Conservation (phyloP, 2,888 invertebrate genomes). For the Notocelia uddmanniana region DNA sequence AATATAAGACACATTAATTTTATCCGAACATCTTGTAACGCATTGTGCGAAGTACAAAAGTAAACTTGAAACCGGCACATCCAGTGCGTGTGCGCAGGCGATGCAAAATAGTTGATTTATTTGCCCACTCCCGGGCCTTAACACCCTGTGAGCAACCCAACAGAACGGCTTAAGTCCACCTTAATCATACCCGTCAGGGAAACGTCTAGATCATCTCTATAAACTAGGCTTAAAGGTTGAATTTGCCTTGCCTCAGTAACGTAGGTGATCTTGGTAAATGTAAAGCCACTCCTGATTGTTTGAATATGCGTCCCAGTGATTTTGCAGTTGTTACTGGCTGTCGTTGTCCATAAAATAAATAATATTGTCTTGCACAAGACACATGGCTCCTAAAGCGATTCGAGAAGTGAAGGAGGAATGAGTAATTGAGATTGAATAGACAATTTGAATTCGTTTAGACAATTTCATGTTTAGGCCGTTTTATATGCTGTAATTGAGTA, state of each 20-base stretch:
- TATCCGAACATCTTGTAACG: conserved; percentile 45
- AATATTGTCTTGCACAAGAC: conserved; percentile 70
- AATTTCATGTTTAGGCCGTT: conserved; percentile 31
- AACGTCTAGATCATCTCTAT: background rate
- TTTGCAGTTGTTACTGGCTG: conserved; percentile 41
- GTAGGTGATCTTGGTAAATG: background rate
- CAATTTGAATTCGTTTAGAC: conserved; percentile 45
- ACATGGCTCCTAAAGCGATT: conserved; percentile 65
- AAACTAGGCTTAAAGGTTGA: background rate
- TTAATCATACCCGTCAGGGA: background rate
- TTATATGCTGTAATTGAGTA: conserved; percentile 35
- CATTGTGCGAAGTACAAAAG: conserved; percentile 42
- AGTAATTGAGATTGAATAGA: conserved; percentile 64
- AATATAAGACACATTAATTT: conserved; percentile 35
- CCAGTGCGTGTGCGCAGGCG: conserved; percentile 46
- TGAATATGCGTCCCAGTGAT: background rate
- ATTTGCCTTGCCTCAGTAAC: background rate
- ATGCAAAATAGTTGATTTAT: conserved; percentile 83
- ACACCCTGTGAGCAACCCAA: conserved; percentile 54
- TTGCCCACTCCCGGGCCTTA: conserved; percentile 63
- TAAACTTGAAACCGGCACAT: conserved; percentile 29
- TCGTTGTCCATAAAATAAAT: conserved; percentile 61
- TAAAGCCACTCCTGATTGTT: conserved; percentile 18
- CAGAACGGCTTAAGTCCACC: conserved; percentile 25
- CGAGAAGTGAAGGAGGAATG: conserved; percentile 68